Percentiles rank a stretch among this genome's conserved stretches.
Conservation (phyloP, 2,888 invertebrate species). For the Hofmannophila pseudospretella region DNA sequence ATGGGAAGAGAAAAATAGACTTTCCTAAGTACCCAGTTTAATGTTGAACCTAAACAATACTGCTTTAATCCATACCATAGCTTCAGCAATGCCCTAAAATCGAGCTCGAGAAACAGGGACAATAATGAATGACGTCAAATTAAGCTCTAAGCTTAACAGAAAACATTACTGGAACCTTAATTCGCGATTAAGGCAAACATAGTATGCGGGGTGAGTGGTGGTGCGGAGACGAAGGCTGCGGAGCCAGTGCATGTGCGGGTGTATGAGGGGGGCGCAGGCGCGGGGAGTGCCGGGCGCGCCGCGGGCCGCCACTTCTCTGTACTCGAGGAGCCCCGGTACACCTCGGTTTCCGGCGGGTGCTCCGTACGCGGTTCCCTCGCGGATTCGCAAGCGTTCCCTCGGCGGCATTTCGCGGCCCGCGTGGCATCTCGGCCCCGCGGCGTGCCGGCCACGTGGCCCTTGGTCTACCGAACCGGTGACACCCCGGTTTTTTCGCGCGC, state of each 20-base stretch:
- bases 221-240: constrained; percentile 70
- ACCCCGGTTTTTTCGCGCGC: constrained; percentile 47
- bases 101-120: constrained; percentile 38
- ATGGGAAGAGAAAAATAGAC: too few relatives aligned
- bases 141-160: constrained; percentile 69
- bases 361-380: constrained; percentile 48
- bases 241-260: constrained; percentile 63
- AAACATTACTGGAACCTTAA: constrained; percentile 74
- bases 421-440: constrained; percentile 43
- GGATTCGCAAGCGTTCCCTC: constrained; percentile 54
- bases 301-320: constrained; percentile 74
- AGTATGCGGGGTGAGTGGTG: constrained; percentile 73
- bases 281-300: constrained; percentile 52
- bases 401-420: constrained; percentile 32
- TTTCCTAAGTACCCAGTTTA: too few relatives aligned
- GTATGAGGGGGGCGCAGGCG: constrained; percentile 31
- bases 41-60: too few relatives aligned
- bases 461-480: constrained; percentile 29
- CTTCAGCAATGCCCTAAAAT: constrained; percentile 30
- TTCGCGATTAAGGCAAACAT: constrained; percentile 76
- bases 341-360: constrained; percentile 75
- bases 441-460: constrained; percentile 65
- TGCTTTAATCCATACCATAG: constrained; percentile 15
- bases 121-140: constrained; percentile 68
- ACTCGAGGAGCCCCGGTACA: constrained; percentile 75